A percentile compares a stretch with the other conserved stretches of the same genome.
Evolutionary conservation across 2,113 vertebrate genomes (phyloP).

Genomic region (Gymnarchus niloticus): DNA sequence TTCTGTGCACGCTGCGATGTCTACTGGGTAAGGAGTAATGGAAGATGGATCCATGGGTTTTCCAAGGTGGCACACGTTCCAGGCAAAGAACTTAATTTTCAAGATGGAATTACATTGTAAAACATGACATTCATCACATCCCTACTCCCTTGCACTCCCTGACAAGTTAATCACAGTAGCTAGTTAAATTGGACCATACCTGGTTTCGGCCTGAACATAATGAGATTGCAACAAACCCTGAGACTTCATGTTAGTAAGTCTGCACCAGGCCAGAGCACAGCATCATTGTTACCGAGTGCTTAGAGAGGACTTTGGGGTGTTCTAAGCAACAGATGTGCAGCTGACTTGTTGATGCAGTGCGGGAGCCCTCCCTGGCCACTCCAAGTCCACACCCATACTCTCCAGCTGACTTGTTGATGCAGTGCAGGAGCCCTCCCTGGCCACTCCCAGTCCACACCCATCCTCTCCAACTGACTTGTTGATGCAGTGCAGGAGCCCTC

Average conservation of each 20-base stretch:
- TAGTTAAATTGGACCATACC: background rate
- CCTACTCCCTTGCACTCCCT: background rate
- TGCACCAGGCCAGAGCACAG: constrained; percentile 28
- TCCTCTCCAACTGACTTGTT: background rate
- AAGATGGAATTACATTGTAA: background rate
- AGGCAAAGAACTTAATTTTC: background rate
- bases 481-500: background rate
- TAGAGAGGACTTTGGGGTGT: too few species aligned
- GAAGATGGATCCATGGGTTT: background rate
- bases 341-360: constrained; percentile 10
- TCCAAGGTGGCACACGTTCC: background rate
- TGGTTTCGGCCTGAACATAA: background rate
- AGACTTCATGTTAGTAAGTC: constrained; percentile 44
- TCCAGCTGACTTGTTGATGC: constrained; percentile 4
- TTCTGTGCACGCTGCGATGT: too few species aligned
- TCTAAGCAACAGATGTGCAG: background rate
- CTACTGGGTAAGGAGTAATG: background rate
- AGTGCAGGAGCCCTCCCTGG: background rate
- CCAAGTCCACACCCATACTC: too few species aligned
- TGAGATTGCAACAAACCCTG: constrained; percentile 36
- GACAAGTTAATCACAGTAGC: background rate
- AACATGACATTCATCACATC: background rate
- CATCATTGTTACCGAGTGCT: too few species aligned
- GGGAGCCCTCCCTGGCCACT: too few species aligned
- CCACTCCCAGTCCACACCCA: too few species aligned